Evolutionary conservation across 2,113 vertebrate species (phyloP).

Genomic region (Catharus fuscescens): DNA sequence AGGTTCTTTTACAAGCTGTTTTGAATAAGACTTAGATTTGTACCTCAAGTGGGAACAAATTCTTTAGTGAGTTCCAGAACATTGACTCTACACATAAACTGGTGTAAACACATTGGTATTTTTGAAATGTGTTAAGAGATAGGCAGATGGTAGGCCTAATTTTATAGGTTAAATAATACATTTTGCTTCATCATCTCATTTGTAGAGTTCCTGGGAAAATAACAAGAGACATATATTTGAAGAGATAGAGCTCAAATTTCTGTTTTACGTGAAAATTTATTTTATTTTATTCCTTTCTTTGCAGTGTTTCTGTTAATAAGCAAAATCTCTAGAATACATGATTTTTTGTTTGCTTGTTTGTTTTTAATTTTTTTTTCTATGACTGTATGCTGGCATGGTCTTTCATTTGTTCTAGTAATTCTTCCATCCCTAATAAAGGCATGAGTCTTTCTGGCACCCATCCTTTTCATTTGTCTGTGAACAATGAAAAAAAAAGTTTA

Average conservation of each 20-base stretch:
- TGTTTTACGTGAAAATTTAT: not conserved
- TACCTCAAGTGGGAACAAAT: not conserved
- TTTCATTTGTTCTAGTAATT: not conserved
- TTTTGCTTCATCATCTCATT: not conserved
- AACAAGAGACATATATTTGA: not conserved
- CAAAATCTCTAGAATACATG: not conserved
- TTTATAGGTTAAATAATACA: not conserved
- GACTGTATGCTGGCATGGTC: not conserved
- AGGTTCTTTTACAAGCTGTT: not conserved
- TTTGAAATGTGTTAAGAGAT: not conserved
- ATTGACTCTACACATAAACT: not conserved
- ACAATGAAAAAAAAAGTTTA: not conserved
- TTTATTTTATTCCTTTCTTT: not conserved
- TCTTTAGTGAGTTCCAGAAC: not conserved
- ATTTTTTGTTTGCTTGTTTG: not conserved
- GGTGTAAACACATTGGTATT: not conserved
- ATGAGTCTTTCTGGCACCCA: not conserved
- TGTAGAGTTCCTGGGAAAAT: not conserved
- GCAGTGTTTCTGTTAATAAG: not conserved
- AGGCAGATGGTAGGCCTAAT: not conserved
- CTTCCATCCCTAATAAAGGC: not conserved
- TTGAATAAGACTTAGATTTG: not conserved
- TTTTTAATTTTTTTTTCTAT: not conserved
- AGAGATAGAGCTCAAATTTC: not conserved
- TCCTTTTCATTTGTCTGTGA: slow-evolving; percentile 7